These are phyloP conservation scores for Cotesia congregata DNA, from an alignment of 2,888 invertebrate genomes.

Conservation along the genomic window DNA sequence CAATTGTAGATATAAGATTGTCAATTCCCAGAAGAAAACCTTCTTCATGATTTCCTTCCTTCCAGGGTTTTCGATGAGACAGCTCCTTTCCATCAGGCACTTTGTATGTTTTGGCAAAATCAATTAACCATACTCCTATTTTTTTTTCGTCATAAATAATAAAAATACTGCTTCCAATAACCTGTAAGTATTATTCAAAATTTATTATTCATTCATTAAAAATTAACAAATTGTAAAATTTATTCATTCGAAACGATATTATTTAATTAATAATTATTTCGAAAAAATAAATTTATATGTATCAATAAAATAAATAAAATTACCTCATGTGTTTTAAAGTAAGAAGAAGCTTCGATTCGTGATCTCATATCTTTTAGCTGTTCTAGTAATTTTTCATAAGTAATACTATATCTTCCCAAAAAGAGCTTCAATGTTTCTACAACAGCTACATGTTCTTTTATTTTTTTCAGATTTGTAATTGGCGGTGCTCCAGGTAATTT, in stretches of 20 bases:
- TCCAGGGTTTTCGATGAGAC: slow-evolving; percentile 87
- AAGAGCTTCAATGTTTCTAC: slow-evolving; percentile 82
- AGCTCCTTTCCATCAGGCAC: slow-evolving; percentile 80
- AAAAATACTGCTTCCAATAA: slow-evolving; percentile 93
- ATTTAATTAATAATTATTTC: no score
- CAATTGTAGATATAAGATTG: slow-evolving; percentile 84
- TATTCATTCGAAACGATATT: no score
- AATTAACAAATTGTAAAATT: no score
- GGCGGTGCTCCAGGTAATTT: slow-evolving; percentile 87
- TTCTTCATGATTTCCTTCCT: slow-evolving; percentile 96
- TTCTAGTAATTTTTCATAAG: slow-evolving; percentile 78
- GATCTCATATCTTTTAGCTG: slow-evolving; percentile 83
- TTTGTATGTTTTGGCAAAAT: slow-evolving; percentile 93
- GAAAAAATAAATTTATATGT: no score
- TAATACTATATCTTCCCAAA: slow-evolving; percentile 77
- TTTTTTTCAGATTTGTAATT: slow-evolving; percentile 89
- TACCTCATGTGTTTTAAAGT: slow-evolving; percentile 90
- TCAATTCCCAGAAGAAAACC: slow-evolving; percentile 94
- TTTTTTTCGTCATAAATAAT: slow-evolving; percentile 91
- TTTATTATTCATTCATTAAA: slow-evolving; percentile 12
- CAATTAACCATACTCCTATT: slow-evolving; percentile 96
- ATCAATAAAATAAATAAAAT: slow-evolving; percentile 15
- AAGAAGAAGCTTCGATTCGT: slow-evolving; percentile 86
- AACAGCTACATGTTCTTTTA: slow-evolving; percentile 84
- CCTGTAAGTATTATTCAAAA: slow-evolving; percentile 62